Percentiles rank a stretch among this genome's conserved stretches.
phyloP scores from a whole-genome alignment of 1,140 invertebrate genomes.

The Diprion similis region DNA sequence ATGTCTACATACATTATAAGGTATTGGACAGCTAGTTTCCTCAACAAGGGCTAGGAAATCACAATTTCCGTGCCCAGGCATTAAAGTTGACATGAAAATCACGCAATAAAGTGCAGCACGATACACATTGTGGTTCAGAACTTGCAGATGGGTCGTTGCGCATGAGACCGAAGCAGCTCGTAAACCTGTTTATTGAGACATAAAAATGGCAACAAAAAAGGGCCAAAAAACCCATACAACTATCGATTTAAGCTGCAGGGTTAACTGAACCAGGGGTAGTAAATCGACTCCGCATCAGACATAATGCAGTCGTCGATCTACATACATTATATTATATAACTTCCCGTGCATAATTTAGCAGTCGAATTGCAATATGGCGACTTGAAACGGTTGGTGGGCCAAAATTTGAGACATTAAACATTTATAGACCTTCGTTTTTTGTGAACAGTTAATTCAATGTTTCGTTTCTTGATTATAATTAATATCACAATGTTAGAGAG shows the following conservation, averaged over 20 bases:
- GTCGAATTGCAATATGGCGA: too few species aligned
- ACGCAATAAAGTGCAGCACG: slow-evolving; percentile 4
- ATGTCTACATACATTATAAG: too few species aligned
- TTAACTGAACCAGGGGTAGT: background rate
- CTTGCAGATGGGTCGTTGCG: slow-evolving; percentile 1
- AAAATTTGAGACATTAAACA: too few species aligned
- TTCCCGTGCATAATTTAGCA: background rate
- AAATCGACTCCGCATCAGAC: background rate
- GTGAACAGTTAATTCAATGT: too few species aligned
- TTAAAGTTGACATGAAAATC: background rate
- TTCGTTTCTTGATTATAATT: too few species aligned
- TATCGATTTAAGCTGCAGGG: background rate
- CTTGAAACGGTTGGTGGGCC: too few species aligned
- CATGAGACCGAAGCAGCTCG: background rate
- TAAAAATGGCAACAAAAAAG: slow-evolving; percentile 1
- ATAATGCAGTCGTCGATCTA: background rate
- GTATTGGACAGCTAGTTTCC: too few species aligned
- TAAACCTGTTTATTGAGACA: slow-evolving; percentile 2
- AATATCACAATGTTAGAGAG: too few species aligned
- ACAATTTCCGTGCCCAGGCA: background rate
- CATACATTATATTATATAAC: background rate
- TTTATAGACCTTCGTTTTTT: too few species aligned
- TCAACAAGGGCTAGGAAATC: background rate
- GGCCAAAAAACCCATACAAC: background rate
- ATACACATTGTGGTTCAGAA: background rate